A percentile compares a stretch with the other conserved stretches of the same genome.
Conservation (phyloP, 2,888 invertebrate genomes). For the Pomacea canaliculata region DNA sequence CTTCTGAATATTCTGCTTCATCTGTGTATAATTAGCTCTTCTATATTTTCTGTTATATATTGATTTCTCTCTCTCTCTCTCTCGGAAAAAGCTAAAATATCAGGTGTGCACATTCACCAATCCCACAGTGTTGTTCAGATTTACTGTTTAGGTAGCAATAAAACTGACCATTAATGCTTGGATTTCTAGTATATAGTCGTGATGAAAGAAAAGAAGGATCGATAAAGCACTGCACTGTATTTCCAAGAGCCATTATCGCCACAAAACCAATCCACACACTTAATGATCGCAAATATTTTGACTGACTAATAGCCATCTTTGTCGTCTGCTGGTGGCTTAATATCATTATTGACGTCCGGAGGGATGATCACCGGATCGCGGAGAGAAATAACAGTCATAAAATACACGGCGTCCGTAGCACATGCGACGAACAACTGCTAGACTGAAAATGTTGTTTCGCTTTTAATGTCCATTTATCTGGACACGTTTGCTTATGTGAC, state of each 20-base stretch:
- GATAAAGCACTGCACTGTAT: slow-evolving; percentile 57
- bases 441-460: background rate
- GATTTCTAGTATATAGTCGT: slow-evolving; percentile 47
- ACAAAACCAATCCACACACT: slow-evolving; percentile 61
- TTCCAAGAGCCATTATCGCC: slow-evolving; percentile 59
- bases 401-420: background rate
- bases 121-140: no score
- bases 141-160: no score
- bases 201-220: slow-evolving; percentile 45
- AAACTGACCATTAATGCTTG: slow-evolving; percentile 37
- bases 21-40: no score
- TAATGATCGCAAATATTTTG: slow-evolving; percentile 37
- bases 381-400: background rate
- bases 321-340: background rate
- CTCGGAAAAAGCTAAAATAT: no score
- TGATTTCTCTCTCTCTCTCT: no score
- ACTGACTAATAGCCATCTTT: slow-evolving; percentile 1
- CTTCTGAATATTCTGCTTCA: no score
- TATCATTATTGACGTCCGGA: no score
- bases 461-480: no score
- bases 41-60: no score
- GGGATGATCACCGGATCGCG: no score
- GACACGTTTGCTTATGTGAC: no score
- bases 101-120: no score
- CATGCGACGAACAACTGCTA: background rate